Evolutionary conservation across 2,888 invertebrate genomes (phyloP).

Genomic region (Xanthia icteritia): DNA sequence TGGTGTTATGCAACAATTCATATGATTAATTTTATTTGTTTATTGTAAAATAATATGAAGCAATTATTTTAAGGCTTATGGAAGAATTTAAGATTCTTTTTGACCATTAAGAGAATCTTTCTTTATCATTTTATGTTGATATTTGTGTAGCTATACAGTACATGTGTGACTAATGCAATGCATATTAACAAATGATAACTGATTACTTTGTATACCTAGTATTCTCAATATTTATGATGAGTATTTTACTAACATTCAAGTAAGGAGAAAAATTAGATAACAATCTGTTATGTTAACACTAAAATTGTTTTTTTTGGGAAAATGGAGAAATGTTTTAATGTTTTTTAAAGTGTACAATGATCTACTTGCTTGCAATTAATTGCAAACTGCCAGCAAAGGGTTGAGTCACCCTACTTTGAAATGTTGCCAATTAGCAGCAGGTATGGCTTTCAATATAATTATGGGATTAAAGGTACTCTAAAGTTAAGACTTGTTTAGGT

Average conservation of each 20-base stretch:
- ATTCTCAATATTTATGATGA: background rate
- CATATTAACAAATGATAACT: background rate
- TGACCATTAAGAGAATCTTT: background rate
- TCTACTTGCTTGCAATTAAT: constrained; percentile 49
- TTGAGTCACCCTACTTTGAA: constrained; percentile 60
- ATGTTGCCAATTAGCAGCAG: constrained; percentile 62
- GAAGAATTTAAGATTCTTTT: background rate
- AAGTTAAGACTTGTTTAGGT: constrained; percentile 7
- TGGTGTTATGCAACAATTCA: constrained; percentile 85
- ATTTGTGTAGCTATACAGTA: constrained; percentile 28
- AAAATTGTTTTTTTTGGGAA: background rate
- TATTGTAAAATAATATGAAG: constrained; percentile 48
- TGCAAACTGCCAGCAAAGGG: constrained; percentile 49
- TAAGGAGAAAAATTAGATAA: constrained; percentile 26
- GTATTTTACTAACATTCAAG: background rate
- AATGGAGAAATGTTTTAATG: background rate
- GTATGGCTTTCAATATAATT: constrained; percentile 63
- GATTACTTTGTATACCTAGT: background rate
- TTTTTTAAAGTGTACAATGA: constrained; percentile 13
- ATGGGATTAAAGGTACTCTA: constrained; percentile 36
- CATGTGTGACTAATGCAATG: constrained; percentile 23
- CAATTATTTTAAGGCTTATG: constrained; percentile 12
- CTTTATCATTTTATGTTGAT: constrained; percentile 11
- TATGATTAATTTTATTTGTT: constrained; percentile 65
- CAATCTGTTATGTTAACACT: constrained; percentile 12